Conservation (phyloP, 2,888 invertebrate genomes). For the Brachypalpus laphriformis region DNA sequence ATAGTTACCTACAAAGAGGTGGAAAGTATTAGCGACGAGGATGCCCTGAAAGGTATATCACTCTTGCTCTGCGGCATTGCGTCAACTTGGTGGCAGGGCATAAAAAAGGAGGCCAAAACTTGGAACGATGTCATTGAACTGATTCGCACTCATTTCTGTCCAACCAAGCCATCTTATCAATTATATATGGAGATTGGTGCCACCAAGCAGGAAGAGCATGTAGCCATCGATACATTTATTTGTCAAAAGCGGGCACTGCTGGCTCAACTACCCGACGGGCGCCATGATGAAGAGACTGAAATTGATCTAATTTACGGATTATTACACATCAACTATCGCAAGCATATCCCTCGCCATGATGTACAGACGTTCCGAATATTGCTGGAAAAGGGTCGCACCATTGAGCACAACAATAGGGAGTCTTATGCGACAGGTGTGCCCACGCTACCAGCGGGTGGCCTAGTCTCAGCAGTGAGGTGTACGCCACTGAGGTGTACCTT, state of each 20-base stretch:
- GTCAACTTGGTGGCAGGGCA: slow-evolving; percentile 81
- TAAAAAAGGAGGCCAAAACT: slow-evolving; percentile 79
- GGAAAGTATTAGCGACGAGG: slow-evolving; percentile 79
- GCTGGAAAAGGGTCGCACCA: slow-evolving; percentile 79
- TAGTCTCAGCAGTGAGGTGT: no score
- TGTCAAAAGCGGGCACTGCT: slow-evolving; percentile 80
- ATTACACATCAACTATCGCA: slow-evolving; percentile 79
- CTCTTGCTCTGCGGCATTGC: slow-evolving; percentile 79
- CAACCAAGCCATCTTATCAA: slow-evolving; percentile 80
- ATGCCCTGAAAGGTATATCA: slow-evolving; percentile 80
- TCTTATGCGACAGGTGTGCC: slow-evolving; percentile 61
- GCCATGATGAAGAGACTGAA: slow-evolving; percentile 79
- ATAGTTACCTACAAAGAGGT: slow-evolving; percentile 80
- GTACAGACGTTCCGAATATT: slow-evolving; percentile 79
- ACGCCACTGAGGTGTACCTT: slow-evolving; percentile 77
- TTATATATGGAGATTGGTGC: slow-evolving; percentile 81
- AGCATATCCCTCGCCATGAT: slow-evolving; percentile 78
- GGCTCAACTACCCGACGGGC: slow-evolving; percentile 80
- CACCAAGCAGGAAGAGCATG: slow-evolving; percentile 77
- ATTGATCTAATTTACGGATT: slow-evolving; percentile 80
- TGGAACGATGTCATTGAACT: slow-evolving; percentile 79
- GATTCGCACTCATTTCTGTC: slow-evolving; percentile 80
- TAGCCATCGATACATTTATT: slow-evolving; percentile 79
- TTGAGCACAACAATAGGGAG: slow-evolving; percentile 79
- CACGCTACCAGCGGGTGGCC: neutral